Conservation (phyloP, 2,113 vertebrate genomes). For the Octodon degus region DNA sequence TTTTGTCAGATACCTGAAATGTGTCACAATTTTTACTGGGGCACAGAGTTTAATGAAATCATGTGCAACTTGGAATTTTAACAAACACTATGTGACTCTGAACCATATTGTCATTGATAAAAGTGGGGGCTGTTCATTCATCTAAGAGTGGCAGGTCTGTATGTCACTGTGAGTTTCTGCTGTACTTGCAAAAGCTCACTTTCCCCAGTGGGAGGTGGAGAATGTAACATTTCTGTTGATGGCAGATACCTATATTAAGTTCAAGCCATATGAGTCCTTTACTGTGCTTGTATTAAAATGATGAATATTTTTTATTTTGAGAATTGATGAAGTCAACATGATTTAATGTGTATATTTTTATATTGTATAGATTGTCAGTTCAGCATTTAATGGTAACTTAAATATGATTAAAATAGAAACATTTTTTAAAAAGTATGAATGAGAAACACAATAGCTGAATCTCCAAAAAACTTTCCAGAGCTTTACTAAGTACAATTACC, state of each 20-base stretch:
- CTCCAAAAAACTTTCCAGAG: background rate
- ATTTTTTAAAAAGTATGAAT: background rate
- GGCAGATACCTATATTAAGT: background rate
- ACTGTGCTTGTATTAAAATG: constrained; percentile 48
- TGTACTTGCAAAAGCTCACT: constrained; percentile 31
- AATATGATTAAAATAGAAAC: constrained; percentile 69
- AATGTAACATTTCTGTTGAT: background rate
- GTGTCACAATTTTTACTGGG: constrained; percentile 35
- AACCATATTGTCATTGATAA: constrained; percentile 29
- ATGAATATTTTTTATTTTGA: constrained; percentile 65
- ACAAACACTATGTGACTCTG: constrained; percentile 46
- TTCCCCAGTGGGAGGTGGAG: background rate
- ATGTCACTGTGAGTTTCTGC: constrained; percentile 53
- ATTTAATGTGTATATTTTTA: constrained; percentile 73
- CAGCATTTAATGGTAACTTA: constrained; percentile 66
- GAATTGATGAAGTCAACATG: constrained; percentile 55
- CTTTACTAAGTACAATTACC: background rate
- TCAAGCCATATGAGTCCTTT: constrained; percentile 54
- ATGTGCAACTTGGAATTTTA: constrained; percentile 57
- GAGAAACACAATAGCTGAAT: background rate
- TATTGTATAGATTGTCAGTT: constrained; percentile 70
- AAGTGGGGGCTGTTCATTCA: background rate
- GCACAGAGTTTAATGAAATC: constrained; percentile 29
- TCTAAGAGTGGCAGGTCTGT: background rate
- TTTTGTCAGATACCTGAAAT: constrained; percentile 44